Evolutionary conservation across 2,888 invertebrate species (phyloP).

Genomic region (Achlya flavicornis): DNA sequence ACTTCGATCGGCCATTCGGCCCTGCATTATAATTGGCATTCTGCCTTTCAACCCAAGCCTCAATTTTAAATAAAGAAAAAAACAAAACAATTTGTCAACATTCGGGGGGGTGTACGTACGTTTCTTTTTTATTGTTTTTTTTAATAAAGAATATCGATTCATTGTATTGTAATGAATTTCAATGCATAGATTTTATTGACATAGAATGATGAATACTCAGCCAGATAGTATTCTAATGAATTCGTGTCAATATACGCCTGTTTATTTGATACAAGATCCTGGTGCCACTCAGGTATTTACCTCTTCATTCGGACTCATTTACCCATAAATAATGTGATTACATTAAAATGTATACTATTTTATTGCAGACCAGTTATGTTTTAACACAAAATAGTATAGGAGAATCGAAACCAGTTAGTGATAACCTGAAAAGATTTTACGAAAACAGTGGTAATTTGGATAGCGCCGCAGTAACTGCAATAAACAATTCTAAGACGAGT

Average conservation of each 20-base stretch:
- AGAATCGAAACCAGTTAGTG: conserved; percentile 61
- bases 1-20: no score
- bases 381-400: conserved; percentile 57
- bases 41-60: background rate
- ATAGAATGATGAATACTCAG: conserved; percentile 63
- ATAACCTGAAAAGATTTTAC: conserved; percentile 77
- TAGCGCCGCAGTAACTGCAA: conserved; percentile 52
- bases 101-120: conserved; percentile 15
- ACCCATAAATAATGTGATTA: conserved; percentile 27
- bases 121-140: conserved; percentile 16
- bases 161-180: conserved; percentile 41
- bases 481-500: conserved; percentile 50
- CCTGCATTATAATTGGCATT: background rate
- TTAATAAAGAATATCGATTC: conserved; percentile 14
- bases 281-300: conserved; percentile 68
- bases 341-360: conserved; percentile 21
- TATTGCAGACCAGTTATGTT: conserved; percentile 67
- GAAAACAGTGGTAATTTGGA: conserved; percentile 79
- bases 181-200: conserved; percentile 40
- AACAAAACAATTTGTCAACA: conserved; percentile 9
- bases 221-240: conserved; percentile 67
- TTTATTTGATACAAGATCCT: conserved; percentile 75
- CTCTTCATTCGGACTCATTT: conserved; percentile 34
- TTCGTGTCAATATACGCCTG: conserved; percentile 75
- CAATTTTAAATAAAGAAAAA: background rate